Conservation (phyloP, 2,888 invertebrate genomes). For the Selenia dentaria region DNA sequence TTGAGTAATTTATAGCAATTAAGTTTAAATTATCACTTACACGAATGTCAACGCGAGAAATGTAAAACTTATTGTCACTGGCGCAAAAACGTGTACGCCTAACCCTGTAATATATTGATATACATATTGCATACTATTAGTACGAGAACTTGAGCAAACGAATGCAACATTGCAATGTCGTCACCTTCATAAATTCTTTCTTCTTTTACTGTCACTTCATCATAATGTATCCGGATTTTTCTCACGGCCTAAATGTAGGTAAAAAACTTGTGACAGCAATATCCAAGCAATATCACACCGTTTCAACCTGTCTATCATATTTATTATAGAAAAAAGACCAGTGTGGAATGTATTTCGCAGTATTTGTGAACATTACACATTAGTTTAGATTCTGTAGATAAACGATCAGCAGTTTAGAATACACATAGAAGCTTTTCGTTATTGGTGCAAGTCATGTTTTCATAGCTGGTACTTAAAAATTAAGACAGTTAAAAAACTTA, state of each 20-base stretch:
- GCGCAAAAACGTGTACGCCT: constrained; percentile 62
- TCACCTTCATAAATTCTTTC: constrained; percentile 47
- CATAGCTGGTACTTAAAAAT: too few species aligned
- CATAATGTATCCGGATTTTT: constrained; percentile 39
- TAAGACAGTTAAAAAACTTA: too few species aligned
- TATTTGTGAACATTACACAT: too few species aligned
- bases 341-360: neutral
- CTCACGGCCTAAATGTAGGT: constrained; percentile 41
- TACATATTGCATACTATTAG: constrained; percentile 47
- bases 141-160: constrained; percentile 40
- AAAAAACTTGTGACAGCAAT: constrained; percentile 26
- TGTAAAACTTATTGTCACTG: constrained; percentile 21
- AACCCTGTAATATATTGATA: constrained; percentile 43
- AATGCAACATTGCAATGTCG: constrained; percentile 44
- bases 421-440: too few species aligned
- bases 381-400: too few species aligned
- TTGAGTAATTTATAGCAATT: constrained; percentile 18
- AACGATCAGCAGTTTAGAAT: too few species aligned
- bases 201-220: constrained; percentile 23
- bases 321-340: neutral
- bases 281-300: constrained; percentile 7
- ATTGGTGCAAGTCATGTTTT: too few species aligned
- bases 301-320: constrained; percentile 24
- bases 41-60: constrained; percentile 13
- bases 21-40: constrained; percentile 14